Evolutionary conservation across 2,797 vertebrate species (phyloP).

Genomic region (Ctenopoma kingsleyae): DNA sequence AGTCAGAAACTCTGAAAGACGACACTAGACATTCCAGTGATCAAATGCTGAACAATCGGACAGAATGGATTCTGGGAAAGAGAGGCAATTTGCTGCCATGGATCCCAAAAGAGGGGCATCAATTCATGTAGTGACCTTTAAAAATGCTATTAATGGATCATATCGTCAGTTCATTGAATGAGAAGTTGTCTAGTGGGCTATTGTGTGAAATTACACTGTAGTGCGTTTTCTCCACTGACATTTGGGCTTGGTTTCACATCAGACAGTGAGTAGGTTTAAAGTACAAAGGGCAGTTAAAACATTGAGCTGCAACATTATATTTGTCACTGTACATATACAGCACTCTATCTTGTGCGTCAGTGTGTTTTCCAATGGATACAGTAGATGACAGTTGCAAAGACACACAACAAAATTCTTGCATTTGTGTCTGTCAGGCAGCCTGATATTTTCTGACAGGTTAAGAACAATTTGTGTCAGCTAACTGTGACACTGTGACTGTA

Average conservation of each 20-base stretch:
- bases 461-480: slow-evolving; percentile 49
- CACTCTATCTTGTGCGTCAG: background rate
- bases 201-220: slow-evolving; percentile 35
- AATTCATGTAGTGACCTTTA: slow-evolving; percentile 77
- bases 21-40: slow-evolving; percentile 67
- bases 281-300: slow-evolving; percentile 27
- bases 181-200: slow-evolving; percentile 35
- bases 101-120: slow-evolving; percentile 69
- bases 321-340: background rate
- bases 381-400: background rate
- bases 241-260: slow-evolving; percentile 13
- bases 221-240: slow-evolving; percentile 31
- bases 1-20: slow-evolving; percentile 58
- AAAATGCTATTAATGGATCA: slow-evolving; percentile 69
- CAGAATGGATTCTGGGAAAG: slow-evolving; percentile 77
- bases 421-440: slow-evolving; percentile 21
- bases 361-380: background rate
- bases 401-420: slow-evolving; percentile 26
- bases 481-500: slow-evolving; percentile 26
- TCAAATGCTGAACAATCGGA: slow-evolving; percentile 74
- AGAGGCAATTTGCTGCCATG: slow-evolving; percentile 73
- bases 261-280: slow-evolving; percentile 12
- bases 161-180: slow-evolving; percentile 60
- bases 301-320: background rate
- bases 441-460: slow-evolving; percentile 43